Percentiles rank a stretch among this genome's conserved stretches.
Conservation (phyloP, 2,888 invertebrate species). For the Cantharis lateralis region DNA sequence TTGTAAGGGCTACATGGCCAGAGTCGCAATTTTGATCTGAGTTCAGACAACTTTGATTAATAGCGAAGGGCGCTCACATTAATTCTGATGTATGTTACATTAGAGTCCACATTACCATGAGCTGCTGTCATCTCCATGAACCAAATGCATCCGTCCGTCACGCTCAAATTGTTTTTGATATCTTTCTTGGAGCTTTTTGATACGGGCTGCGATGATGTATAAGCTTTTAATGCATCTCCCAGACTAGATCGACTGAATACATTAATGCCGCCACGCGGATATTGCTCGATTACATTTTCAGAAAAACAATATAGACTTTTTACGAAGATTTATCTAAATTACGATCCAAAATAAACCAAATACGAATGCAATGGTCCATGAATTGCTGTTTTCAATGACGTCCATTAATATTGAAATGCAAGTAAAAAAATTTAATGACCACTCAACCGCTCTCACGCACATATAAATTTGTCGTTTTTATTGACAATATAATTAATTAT, state of each 20-base stretch:
- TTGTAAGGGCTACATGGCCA: conserved; percentile 23
- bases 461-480: not conserved
- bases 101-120: conserved; percentile 46
- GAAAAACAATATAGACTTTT: not conserved
- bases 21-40: conserved; percentile 33
- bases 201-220: conserved; percentile 30
- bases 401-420: not conserved
- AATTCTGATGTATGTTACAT: conserved; percentile 47
- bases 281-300: not conserved
- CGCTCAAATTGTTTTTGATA: conserved; percentile 41
- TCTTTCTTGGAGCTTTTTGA: conserved; percentile 33
- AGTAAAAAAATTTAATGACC: not conserved
- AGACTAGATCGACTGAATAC: conserved; percentile 28
- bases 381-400: not conserved
- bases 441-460: not conserved
- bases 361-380: not conserved
- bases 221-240: conserved; percentile 30
- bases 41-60: conserved; percentile 39
- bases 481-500: not conserved
- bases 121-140: conserved; percentile 45
- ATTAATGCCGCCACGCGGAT: conserved; percentile 13
- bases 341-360: not conserved
- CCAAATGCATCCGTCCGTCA: conserved; percentile 46
- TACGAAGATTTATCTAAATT: not conserved
- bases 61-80: conserved; percentile 41